These are phyloP conservation scores for Turdus rufiventris DNA, from an alignment of 2,113 vertebrate genomes.

Conservation along the genomic window DNA sequence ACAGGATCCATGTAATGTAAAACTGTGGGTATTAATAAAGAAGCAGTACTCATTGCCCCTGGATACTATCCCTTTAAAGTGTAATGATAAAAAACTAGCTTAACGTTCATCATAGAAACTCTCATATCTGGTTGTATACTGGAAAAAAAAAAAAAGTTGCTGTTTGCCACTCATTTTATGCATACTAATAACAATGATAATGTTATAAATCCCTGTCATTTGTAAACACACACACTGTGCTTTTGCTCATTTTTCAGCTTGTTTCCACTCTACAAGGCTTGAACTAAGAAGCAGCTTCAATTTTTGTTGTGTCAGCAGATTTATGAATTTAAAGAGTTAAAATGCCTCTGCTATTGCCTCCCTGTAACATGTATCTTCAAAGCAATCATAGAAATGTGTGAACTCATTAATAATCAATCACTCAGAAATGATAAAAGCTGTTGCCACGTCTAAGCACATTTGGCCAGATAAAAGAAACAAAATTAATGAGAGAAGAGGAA, in stretches of 20 bases:
- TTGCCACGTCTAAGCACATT: conserved; percentile 55
- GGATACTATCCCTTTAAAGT: conserved; percentile 68
- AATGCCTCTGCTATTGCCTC: conserved; percentile 58
- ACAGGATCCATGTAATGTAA: conserved; percentile 3
- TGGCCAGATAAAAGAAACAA: conserved; percentile 73
- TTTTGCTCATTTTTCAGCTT: conserved; percentile 69
- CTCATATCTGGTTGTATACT: conserved; percentile 5
- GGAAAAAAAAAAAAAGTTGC: not conserved
- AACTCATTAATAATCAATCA: conserved; percentile 63
- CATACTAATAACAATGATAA: not conserved
- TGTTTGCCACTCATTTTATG: conserved; percentile 18
- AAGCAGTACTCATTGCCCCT: conserved; percentile 46
- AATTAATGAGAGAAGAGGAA: conserved; percentile 54
- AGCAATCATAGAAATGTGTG: conserved; percentile 65
- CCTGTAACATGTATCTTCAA: conserved; percentile 41
- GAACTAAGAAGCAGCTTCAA: conserved; percentile 53
- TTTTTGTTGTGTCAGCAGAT: conserved; percentile 46
- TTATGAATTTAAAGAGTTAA: conserved; percentile 21
- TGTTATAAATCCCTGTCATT: conserved; percentile 52
- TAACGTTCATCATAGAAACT: conserved; percentile 55
- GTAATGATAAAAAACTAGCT: conserved; percentile 46
- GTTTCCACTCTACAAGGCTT: conserved; percentile 50
- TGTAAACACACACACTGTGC: conserved; percentile 74
- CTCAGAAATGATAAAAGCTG: conserved; percentile 52
- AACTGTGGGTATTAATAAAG: conserved; percentile 42